These are phyloP conservation scores for Dolichoris vasculosae DNA, from an alignment of 1,140 invertebrate species.

Conservation along the genomic window DNA sequence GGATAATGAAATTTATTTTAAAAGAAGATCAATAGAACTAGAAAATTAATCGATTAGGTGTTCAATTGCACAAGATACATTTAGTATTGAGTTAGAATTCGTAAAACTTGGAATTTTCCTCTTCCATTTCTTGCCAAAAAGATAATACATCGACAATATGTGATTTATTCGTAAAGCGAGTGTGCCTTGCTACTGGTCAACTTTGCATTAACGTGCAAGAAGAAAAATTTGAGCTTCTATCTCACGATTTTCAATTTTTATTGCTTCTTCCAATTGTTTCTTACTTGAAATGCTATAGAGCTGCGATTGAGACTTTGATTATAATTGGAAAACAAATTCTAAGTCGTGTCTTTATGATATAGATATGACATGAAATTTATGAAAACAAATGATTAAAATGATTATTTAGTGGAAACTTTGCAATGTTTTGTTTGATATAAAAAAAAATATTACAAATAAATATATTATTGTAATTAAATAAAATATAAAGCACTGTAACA, in stretches of 20 bases:
- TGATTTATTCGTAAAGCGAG: slow-evolving; percentile 43
- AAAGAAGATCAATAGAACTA: neutral
- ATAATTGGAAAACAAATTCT: neutral
- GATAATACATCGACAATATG: slow-evolving; percentile 32
- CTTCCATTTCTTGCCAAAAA: neutral
- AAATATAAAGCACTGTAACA: too few species aligned
- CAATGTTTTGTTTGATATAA: neutral
- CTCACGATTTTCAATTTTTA: neutral
- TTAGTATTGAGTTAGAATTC: slow-evolving; percentile 24
- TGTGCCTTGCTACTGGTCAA: neutral
- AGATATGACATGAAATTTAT: neutral
- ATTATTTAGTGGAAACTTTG: neutral
- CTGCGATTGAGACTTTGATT: neutral
- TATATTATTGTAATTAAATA: too few species aligned
- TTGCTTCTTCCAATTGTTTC: slow-evolving; percentile 17
- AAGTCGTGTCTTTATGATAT: neutral
- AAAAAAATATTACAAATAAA: neutral
- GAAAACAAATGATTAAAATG: neutral
- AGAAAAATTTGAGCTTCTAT: neutral
- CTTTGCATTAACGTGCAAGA: neutral
- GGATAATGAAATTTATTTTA: slow-evolving; percentile 23
- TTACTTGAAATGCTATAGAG: neutral
- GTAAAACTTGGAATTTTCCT: neutral
- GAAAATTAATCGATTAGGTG: too few species aligned
- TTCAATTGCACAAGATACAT: slow-evolving; percentile 2